Conservation (phyloP, 2,888 invertebrate species). For the Nezara viridula region DNA sequence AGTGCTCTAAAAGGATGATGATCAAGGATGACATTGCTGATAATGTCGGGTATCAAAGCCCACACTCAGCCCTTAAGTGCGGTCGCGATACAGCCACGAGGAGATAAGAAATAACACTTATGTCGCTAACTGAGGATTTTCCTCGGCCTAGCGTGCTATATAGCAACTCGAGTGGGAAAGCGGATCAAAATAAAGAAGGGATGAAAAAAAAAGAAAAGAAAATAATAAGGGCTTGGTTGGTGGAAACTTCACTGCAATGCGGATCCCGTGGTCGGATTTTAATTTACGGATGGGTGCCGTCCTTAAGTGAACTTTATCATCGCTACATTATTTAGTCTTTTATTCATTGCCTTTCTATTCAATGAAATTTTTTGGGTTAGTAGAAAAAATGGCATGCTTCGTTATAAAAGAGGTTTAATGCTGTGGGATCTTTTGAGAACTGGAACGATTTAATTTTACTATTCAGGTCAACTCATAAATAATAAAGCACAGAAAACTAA, state of each 20-base stretch:
- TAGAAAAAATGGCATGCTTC: neutral
- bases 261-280: neutral
- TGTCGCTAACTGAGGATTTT: conserved; percentile 25
- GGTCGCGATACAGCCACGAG: neutral
- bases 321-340: neutral
- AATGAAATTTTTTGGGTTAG: neutral
- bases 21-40: neutral
- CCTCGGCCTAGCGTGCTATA: conserved; percentile 29
- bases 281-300: neutral
- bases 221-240: neutral
- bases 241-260: conserved; percentile 24
- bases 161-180: conserved; percentile 9
- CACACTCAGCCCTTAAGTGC: neutral
- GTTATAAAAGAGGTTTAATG: neutral
- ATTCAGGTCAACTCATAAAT: neutral
- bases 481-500: neutral
- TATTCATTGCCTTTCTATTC: neutral
- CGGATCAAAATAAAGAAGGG: conserved; percentile 8
- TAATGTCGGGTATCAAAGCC: neutral
- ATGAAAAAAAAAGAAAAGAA: neutral
- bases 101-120: conserved; percentile 44
- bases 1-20: neutral
- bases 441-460: neutral
- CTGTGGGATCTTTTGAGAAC: neutral
- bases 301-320: neutral